Base-by-base conservation (phyloP, 2,113 vertebrate species). In the Daboia siamensis region DNA sequence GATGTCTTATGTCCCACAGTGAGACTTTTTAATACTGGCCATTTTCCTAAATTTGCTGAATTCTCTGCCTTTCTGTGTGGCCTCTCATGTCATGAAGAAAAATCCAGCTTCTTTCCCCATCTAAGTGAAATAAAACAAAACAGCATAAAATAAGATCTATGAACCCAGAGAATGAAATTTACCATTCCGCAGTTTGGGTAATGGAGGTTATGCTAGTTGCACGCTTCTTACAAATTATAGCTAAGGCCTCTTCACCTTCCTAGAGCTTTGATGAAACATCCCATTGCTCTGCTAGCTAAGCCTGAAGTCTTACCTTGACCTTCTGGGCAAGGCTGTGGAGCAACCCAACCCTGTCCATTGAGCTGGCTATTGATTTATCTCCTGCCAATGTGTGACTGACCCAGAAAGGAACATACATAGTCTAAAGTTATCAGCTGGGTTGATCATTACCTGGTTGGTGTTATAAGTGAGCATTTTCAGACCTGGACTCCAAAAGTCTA, bases 201-300 rank as follows among this genome's bases (percentile, higher is more conserved):
- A 88, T 92, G 86, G 74, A 39, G 59, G 86, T 92, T 24, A 88
- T 92, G 24, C 59, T 46, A 74, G 23, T 61, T n/a, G 46, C n/a
- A 48, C 29, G 59, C n/a, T 55, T 4, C 52, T 80, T 56, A 48
- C 87, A 74, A 88, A 88, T 92, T 80, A 56, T 52, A 56, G 12
- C 1, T 4, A 61, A 88, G 61, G 91, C 87, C 91, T 57, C 61
- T 92, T 92, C 91, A 92, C 91, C 86, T 92, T n/a, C 51, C 55
- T 2, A 39, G 48, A 46, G 69, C 39, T 88, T 92, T 55, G 91
- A 88, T n/a, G 51, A n/a, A 88, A 64, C 26, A 56, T 86, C 91
- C 59, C 54, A 86, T 20, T 17, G 51, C 61, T 26, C 59, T 74
- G 87, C 39, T 44, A 39, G 69, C 64, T 29, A 84, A 84, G 69